Percentiles rank a stretch among this genome's conserved stretches.
Conservation (phyloP, 1,140 invertebrate species). For the Gryon sp. region DNA sequence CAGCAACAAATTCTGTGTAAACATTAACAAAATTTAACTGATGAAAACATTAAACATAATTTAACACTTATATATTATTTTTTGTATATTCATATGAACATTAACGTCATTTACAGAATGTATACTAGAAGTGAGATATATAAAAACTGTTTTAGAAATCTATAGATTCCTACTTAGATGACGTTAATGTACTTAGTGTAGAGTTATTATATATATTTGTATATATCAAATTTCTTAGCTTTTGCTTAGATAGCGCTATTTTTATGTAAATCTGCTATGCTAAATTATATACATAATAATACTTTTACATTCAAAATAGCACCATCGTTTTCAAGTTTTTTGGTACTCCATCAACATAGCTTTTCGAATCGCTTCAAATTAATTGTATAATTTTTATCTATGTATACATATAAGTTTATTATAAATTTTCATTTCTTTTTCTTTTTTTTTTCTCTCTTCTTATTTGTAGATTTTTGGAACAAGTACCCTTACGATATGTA, state of each 20-base stretch:
- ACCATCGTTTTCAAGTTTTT: slow-evolving; percentile 13
- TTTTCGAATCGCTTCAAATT: too few species aligned
- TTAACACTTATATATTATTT: neutral
- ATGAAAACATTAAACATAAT: too few species aligned
- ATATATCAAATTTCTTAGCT: slow-evolving; percentile 2
- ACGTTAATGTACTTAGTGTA: slow-evolving; percentile 1
- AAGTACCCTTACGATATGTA: slow-evolving; percentile 22
- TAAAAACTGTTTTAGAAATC: slow-evolving; percentile 9
- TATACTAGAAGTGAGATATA: neutral
- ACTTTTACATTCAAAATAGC: slow-evolving; percentile 35
- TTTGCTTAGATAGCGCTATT: slow-evolving; percentile 21
- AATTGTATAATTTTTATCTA: too few species aligned
- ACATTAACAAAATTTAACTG: too few species aligned
- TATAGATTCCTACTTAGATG: neutral
- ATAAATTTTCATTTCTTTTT: too few species aligned
- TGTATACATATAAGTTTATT: too few species aligned
- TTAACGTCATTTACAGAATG: slow-evolving; percentile 11
- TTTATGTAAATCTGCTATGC: slow-evolving; percentile 12
- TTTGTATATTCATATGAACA: neutral
- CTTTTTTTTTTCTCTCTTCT: too few species aligned
- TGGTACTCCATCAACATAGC: too few species aligned
- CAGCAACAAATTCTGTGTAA: too few species aligned
- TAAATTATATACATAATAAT: slow-evolving; percentile 20
- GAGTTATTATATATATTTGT: too few species aligned
- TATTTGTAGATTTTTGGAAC: too few species aligned